These are phyloP conservation scores for Oryzias woworae DNA, from an alignment of 2,113 vertebrate genomes.

Conservation along the genomic window DNA sequence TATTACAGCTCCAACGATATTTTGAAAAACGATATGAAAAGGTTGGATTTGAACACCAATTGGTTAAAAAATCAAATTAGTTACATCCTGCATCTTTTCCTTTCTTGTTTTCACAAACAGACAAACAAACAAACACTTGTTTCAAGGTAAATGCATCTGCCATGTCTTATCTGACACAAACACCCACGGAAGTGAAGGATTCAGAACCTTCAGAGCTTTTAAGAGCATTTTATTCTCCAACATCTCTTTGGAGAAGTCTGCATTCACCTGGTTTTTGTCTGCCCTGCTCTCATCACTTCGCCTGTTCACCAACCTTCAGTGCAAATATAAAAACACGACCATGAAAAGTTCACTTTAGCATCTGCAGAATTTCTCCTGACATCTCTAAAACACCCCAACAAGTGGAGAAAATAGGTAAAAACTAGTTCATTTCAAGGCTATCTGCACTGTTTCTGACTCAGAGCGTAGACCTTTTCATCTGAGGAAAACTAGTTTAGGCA, in stretches of 20 bases:
- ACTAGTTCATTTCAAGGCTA: constrained; percentile 13
- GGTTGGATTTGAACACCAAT: no score
- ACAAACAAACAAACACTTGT: no score
- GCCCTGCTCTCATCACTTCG: constrained; percentile 7
- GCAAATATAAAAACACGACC: constrained; percentile 25
- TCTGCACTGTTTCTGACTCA: constrained; percentile 11
- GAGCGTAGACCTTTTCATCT: constrained; percentile 15
- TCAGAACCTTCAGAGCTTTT: constrained; percentile 29
- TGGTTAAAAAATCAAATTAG: no score
- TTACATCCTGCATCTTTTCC: no score
- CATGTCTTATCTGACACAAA: not conserved
- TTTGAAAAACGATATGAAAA: no score
- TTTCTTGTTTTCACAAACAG: no score
- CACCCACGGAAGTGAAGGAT: constrained; percentile 30
- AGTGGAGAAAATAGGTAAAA: not conserved
- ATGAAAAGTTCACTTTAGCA: constrained; percentile 6
- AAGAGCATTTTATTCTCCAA: constrained; percentile 30
- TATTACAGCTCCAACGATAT: no score
- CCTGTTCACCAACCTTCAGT: constrained; percentile 22
- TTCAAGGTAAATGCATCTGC: no score
- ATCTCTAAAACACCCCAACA: not conserved
- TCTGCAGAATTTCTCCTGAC: constrained; percentile 15
- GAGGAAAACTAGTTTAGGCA: constrained; percentile 40
- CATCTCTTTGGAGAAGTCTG: constrained; percentile 26
- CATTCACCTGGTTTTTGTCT: constrained; percentile 25